Conservation (phyloP, 2,888 invertebrate species). For the Suillia variegata region DNA sequence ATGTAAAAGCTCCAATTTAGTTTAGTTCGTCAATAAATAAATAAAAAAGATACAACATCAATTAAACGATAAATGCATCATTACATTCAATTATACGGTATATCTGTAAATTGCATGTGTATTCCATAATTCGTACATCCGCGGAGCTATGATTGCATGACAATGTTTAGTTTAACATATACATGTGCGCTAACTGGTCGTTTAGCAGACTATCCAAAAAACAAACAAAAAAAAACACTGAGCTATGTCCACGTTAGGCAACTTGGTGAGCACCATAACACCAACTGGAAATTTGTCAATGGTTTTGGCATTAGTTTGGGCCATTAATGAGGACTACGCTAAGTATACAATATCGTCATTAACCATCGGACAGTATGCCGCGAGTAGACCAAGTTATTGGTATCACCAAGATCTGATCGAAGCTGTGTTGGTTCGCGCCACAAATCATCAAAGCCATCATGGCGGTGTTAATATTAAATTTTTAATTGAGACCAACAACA, state of each 20-base stretch:
- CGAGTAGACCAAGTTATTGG: slow-evolving; percentile 24
- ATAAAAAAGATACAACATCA: too few species aligned
- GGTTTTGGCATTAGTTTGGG: slow-evolving; percentile 49
- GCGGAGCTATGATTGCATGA: too few species aligned
- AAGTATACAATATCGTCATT: slow-evolving; percentile 36
- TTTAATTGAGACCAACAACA: slow-evolving; percentile 26
- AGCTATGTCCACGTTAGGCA: neutral
- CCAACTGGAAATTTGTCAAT: slow-evolving; percentile 29
- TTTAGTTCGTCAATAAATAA: too few species aligned
- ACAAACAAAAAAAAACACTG: too few species aligned
- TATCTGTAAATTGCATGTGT: too few species aligned
- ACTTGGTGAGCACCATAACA: neutral
- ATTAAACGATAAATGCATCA: too few species aligned
- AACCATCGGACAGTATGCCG: slow-evolving; percentile 42
- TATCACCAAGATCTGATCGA: slow-evolving; percentile 46
- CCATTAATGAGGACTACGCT: slow-evolving; percentile 45
- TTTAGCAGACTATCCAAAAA: too few species aligned
- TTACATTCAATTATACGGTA: too few species aligned
- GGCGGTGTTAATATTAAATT: neutral
- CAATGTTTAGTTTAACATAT: neutral
- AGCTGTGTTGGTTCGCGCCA: neutral
- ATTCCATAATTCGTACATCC: too few species aligned
- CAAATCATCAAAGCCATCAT: neutral
- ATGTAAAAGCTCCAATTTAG: too few species aligned
- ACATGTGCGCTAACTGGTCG: too few species aligned